Evolutionary conservation across 1,140 invertebrate genomes (phyloP), one percentile per base, ranked within the genome.

Genomic region (Platyscapa corneri): DNA sequence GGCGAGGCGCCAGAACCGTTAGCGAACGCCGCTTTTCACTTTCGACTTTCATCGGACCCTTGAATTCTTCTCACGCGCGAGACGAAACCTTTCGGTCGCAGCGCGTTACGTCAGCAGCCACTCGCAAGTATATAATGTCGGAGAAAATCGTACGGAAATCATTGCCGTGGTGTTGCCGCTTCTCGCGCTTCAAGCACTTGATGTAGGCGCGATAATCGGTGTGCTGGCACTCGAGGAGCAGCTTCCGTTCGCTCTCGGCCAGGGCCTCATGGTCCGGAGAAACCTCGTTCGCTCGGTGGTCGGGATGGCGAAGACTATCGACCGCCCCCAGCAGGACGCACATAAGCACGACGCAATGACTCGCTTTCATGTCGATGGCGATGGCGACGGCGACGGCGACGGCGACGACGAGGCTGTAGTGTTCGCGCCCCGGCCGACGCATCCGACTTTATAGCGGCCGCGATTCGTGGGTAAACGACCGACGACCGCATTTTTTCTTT

Each of bases 121-220:
- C 2, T 27, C 27, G 27, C 2, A 14, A 5, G 56, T 3, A 60
- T 2, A 60, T 60, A 27, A 23, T 7, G 42, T 60, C 27, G 7
- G 56, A 5, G 14, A 60, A 60, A 60, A 60, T 79, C 75, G 27
- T 83, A 83, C 82, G 56, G 1, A 67, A 1, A 27, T 30, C 42
- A 0, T 23, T 23, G 46, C 70, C 72, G 23, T 32, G 34, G 39
- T 84, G 74, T n/a, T 92, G 91, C 65, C 92, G 90, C 78, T 91
- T 93, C 20, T 90, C 89, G 82, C 92, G 90, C 64, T 89, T 91
- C 1, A 93, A 83, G 32, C 93, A 93, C 79, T 89, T 90, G 53
- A 93, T 89, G 53, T 93, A 93, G 34, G 89, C 90, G 23, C 91
- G 89, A 84, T 93, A 93, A 84, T 93, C 90, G 27, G 89, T 72